Percentiles rank a stretch among this genome's conserved stretches.
Conservation (phyloP, 2,797 vertebrate species). For the Phoeniculus purpureus region DNA sequence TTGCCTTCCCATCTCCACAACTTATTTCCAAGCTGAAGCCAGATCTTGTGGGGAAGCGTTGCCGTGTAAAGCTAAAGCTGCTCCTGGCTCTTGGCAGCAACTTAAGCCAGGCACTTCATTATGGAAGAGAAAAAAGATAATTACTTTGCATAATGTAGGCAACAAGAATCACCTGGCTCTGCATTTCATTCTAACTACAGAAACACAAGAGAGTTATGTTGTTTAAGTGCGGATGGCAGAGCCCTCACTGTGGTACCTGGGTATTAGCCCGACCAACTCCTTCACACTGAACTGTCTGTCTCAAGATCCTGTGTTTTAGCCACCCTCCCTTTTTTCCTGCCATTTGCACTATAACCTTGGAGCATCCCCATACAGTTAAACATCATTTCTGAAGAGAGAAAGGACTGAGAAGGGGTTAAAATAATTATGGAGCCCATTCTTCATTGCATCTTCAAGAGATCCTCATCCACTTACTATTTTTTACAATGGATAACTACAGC, state of each 20-base stretch:
- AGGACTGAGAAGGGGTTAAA: not conserved
- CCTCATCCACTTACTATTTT: not conserved
- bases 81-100: constrained; percentile 20
- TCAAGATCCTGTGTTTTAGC: not conserved
- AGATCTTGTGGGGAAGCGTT: not conserved
- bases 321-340: not conserved
- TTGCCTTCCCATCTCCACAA: not conserved
- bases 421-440: not conserved
- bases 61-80: not conserved
- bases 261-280: constrained; percentile 1
- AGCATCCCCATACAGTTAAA: not conserved
- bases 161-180: not conserved
- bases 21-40: not conserved
- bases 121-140: not conserved
- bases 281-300: not conserved
- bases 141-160: not conserved
- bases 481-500: not conserved
- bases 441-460: not conserved
- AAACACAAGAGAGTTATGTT: not conserved
- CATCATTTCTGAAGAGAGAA: not conserved
- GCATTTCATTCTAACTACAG: constrained; percentile 44
- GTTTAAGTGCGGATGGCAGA: not conserved
- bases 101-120: constrained; percentile 51
- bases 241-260: constrained; percentile 20
- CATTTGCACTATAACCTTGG: not conserved